Conservation (phyloP, 2,888 invertebrate species). For the Odontocolon sp. region DNA sequence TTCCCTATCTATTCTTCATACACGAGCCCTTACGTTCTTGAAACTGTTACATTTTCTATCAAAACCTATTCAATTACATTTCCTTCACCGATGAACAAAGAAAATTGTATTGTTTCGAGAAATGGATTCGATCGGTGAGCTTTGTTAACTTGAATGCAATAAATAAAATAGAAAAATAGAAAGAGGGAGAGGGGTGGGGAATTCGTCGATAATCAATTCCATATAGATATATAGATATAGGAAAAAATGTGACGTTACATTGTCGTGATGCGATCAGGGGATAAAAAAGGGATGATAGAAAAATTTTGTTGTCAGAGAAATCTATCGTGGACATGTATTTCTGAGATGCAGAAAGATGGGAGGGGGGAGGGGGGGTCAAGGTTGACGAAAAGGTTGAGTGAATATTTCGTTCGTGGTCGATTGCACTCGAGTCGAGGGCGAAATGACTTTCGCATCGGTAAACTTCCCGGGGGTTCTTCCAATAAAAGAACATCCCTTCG, state of each 20-base stretch:
- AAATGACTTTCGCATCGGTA: constrained; percentile 8
- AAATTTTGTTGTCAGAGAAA: background rate
- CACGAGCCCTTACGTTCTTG: too few relatives aligned
- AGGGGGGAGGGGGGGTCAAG: constrained; percentile 6
- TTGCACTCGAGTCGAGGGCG: constrained; percentile 40
- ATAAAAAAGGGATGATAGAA: background rate
- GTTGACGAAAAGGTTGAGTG: constrained; percentile 22
- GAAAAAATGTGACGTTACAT: too few relatives aligned
- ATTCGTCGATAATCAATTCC: constrained; percentile 3
- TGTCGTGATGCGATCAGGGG: background rate
- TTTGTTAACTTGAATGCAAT: constrained; percentile 5
- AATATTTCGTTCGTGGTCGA: constrained; percentile 44
- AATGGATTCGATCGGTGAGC: constrained; percentile 27
- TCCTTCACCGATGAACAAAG: too few relatives aligned
- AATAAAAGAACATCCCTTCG: constrained; percentile 17
- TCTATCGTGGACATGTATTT: constrained; percentile 20
- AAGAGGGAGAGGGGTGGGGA: too few relatives aligned
- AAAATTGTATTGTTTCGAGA: background rate
- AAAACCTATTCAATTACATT: too few relatives aligned
- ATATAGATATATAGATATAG: background rate
- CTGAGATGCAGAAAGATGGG: too few relatives aligned
- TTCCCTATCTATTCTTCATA: background rate
- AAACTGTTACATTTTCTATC: too few relatives aligned
- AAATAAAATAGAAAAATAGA: too few relatives aligned
- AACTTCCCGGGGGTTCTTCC: background rate